A percentile compares a stretch with the other conserved stretches of the same genome.
Conservation (phyloP, 2,888 invertebrate species). For the Ophion ellenae region DNA sequence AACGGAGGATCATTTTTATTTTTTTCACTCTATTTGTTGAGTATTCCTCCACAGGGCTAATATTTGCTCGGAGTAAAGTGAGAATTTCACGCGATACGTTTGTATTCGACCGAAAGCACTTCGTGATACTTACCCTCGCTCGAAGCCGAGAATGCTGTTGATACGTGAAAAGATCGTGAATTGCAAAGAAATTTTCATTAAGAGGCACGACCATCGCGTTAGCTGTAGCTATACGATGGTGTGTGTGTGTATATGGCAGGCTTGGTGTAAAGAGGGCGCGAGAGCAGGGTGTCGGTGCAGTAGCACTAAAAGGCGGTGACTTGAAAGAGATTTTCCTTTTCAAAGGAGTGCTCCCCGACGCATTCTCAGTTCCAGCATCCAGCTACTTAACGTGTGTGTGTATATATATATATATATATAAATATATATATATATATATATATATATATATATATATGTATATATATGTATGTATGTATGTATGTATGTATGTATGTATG, state of each 20-base stretch:
- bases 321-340: slow-evolving; percentile 81
- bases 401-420: too few relatives aligned
- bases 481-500: too few relatives aligned
- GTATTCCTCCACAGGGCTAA: slow-evolving; percentile 12
- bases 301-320: slow-evolving; percentile 80
- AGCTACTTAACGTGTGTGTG: slow-evolving; percentile 30
- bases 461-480: too few relatives aligned
- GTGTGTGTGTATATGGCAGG: slow-evolving; percentile 6
- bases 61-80: slow-evolving; percentile 18
- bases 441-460: too few relatives aligned
- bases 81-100: slow-evolving; percentile 25
- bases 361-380: slow-evolving; percentile 44
- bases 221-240: not conserved
- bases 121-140: not conserved
- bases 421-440: too few relatives aligned
- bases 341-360: slow-evolving; percentile 79
- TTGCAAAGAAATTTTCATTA: slow-evolving; percentile 61
- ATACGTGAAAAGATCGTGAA: slow-evolving; percentile 28
- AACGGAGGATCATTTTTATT: slow-evolving; percentile 25
- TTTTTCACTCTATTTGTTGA: slow-evolving; percentile 1
- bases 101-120: slow-evolving; percentile 7
- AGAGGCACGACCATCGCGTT: slow-evolving; percentile 24
- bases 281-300: slow-evolving; percentile 58
- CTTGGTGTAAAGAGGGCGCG: slow-evolving; percentile 28
- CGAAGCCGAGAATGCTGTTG: not conserved